Evolutionary conservation across 2,888 invertebrate genomes (phyloP).

Genomic region (Pycnomerus fuliginosus): DNA sequence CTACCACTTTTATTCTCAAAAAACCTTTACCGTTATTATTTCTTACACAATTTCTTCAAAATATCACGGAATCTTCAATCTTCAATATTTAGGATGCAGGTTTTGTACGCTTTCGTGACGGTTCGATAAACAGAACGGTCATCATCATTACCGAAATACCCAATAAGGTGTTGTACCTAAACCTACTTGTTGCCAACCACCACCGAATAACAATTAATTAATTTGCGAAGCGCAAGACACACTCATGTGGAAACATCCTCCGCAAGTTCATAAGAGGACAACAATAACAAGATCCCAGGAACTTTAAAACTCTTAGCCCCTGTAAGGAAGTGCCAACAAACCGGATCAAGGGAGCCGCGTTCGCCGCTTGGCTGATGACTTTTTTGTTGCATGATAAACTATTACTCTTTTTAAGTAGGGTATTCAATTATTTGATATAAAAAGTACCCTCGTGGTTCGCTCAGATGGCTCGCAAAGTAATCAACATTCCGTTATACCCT

Average conservation of each 20-base stretch:
- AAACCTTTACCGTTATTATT: too few relatives aligned
- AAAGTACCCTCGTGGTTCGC: constrained; percentile 10
- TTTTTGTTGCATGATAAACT: constrained; percentile 21
- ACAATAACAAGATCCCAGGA: constrained; percentile 19
- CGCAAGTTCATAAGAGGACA: constrained; percentile 5
- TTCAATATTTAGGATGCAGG: too few relatives aligned
- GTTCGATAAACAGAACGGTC: too few relatives aligned
- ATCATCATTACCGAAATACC: too few relatives aligned
- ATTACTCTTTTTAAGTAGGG: constrained; percentile 21
- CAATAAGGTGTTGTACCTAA: too few relatives aligned
- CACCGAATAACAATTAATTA: constrained; percentile 6
- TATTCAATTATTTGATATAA: constrained; percentile 22
- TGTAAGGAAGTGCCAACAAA: constrained; percentile 20
- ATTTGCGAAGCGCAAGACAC: constrained; percentile 1
- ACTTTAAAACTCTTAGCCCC: constrained; percentile 16
- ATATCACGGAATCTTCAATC: too few relatives aligned
- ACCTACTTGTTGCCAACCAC: too few relatives aligned
- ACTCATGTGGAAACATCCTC: not conserved
- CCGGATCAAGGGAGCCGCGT: constrained; percentile 21
- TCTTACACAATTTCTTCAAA: too few relatives aligned
- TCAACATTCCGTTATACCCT: constrained; percentile 20
- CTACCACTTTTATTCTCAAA: too few relatives aligned
- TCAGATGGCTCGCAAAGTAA: constrained; percentile 12
- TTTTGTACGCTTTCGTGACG: too few relatives aligned
- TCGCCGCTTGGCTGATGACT: constrained; percentile 20